Evolutionary conservation across 53 echinoderm and acorn worm species (phyloP).

Genomic region (Antedon mediterranea): DNA sequence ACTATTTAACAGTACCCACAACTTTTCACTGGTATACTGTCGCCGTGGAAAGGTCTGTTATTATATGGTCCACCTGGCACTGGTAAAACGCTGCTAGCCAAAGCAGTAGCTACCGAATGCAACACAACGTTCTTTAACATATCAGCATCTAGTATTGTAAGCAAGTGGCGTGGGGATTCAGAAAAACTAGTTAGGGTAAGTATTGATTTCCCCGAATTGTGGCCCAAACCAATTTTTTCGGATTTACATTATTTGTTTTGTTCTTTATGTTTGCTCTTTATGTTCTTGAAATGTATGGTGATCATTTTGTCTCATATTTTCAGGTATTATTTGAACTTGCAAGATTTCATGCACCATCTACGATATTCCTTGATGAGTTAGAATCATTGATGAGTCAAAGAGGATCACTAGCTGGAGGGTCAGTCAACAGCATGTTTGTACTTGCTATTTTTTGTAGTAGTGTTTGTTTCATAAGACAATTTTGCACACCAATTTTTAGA

Average conservation of each 20-base stretch:
- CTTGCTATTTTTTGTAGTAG: too few relatives aligned
- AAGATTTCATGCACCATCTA: conserved; percentile 89
- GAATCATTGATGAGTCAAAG: conserved; percentile 94
- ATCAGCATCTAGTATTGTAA: conserved; percentile 91
- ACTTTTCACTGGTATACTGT: conserved; percentile 84
- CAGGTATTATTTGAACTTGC: conserved; percentile 95
- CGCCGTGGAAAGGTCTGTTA: conserved; percentile 91
- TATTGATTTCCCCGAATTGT: not conserved
- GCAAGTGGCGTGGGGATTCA: conserved; percentile 97
- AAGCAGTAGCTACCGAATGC: conserved; percentile 93
- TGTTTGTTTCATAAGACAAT: not conserved
- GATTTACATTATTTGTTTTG: not conserved
- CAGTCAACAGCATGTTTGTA: conserved; percentile 13
- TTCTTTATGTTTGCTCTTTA: not conserved
- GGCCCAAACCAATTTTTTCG: not conserved
- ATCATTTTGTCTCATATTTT: too few relatives aligned
- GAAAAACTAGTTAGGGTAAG: conserved; percentile 96
- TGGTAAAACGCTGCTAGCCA: conserved; percentile 86
- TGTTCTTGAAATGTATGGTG: not conserved
- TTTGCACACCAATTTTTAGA: not conserved
- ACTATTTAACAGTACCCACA: conserved; percentile 61
- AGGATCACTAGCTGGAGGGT: conserved; percentile 46
- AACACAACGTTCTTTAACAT: conserved; percentile 98
- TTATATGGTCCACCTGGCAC: conserved; percentile 92
- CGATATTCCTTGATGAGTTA: conserved; percentile 87